Evolutionary conservation across 2,113 vertebrate species (phyloP), one percentile per base, ranked within the genome.

Genomic region (Charadrius vociferus): DNA sequence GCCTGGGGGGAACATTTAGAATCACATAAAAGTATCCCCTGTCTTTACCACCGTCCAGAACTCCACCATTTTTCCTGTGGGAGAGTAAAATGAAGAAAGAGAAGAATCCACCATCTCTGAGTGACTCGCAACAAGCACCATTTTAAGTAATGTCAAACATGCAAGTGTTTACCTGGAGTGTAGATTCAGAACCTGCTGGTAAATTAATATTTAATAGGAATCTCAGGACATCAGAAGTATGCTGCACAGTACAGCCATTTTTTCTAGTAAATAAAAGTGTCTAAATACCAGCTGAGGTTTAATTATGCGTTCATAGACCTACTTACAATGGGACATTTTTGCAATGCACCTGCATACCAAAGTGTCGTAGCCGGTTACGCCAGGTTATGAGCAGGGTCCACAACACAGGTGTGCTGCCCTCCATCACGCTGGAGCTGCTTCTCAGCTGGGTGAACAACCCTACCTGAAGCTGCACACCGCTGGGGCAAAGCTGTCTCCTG

Each of bases 301-400:
- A n/a, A 70, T 78, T 55, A 34, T 14, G 16, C 0, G 0, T 74
- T 52, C 5, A 0, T 37, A 58, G 10, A 62, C n/a, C 7, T 27
- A 6, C 50, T 47, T n/a, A 7, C 10, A 71, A 56, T 7, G 47
- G 41, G 41, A 73, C 13, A 39, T n/a, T 58, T 50, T 62, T 41
- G 68, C 22, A 73, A 55, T 9, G 24, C 32, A 23, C n/a, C 17
- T 5, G 5, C 68, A 23, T 4, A 66, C 34, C 37, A 41, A 90
- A 55, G 45, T 10, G 32, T 41, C 6, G 0, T 13, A 70, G 59
- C 6, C 2, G 27, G 55, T 73, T n/a, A 75, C 22, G 19, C 19
- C 53, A 65, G n/a, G 12, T 30, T 30, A 22, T 8, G 32, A 77
- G 82, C 75, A 86, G 53, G 21, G 67, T 34, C 72, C 50, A 26